These are phyloP conservation scores for Smittia aterrima DNA, from an alignment of 2,888 invertebrate genomes.

Conservation along the genomic window DNA sequence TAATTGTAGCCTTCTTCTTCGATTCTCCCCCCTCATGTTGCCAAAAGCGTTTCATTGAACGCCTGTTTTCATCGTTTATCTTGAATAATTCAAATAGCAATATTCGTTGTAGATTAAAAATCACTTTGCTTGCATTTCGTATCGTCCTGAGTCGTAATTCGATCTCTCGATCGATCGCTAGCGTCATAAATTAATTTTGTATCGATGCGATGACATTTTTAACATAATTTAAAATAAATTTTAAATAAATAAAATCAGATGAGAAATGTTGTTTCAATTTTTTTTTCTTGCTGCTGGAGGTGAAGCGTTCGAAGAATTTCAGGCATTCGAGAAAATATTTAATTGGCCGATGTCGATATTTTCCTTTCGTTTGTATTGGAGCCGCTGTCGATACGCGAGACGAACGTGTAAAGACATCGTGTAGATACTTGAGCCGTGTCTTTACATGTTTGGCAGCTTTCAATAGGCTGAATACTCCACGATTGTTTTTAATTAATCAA, in stretches of 20 bases:
- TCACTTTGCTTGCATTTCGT: not conserved
- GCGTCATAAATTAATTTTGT: not conserved
- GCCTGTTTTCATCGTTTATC: not conserved
- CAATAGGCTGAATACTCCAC: not conserved
- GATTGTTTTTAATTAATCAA: not conserved
- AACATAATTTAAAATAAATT: conserved; percentile 18
- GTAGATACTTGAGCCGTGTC: not conserved
- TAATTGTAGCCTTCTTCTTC: conserved; percentile 15
- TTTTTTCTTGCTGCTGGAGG: conserved; percentile 12
- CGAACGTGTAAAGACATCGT: conserved; percentile 14
- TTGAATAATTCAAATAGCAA: not conserved
- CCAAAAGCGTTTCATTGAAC: conserved; percentile 38
- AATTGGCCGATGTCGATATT: conserved; percentile 34
- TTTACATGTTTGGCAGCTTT: not conserved
- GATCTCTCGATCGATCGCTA: not conserved
- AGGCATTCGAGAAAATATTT: conserved; percentile 20
- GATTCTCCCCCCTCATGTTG: conserved; percentile 25
- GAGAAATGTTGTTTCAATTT: conserved; percentile 8
- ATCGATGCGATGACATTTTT: not conserved
- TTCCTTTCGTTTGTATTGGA: conserved; percentile 11
- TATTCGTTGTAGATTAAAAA: conserved; percentile 5
- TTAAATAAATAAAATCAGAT: not conserved
- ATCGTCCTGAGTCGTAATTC: not conserved
- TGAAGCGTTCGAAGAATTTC: conserved; percentile 7
- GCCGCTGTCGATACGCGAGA: conserved; percentile 3